A percentile compares a stretch with the other conserved stretches of the same genome.
Evolutionary conservation across 2,797 vertebrate species (phyloP).

Genomic region (Notolabrus celidotus): DNA sequence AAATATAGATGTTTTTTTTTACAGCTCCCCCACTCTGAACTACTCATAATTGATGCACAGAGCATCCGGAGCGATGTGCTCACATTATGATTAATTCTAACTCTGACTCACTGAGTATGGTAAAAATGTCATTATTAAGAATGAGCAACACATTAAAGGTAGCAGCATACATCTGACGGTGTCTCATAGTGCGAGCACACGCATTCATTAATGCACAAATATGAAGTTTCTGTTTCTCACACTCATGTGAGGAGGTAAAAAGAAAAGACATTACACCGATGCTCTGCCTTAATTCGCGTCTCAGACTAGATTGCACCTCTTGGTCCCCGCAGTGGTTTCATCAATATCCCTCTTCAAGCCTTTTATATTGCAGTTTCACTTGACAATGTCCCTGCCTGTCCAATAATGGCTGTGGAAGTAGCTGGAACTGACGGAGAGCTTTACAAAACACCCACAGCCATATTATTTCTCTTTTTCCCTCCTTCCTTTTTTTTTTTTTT

Average conservation of each 20-base stretch:
- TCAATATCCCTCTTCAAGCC: conserved; percentile 59
- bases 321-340: conserved; percentile 40
- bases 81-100: conserved; percentile 40
- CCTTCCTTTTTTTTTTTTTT: background rate
- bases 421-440: conserved; percentile 38
- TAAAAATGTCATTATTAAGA: conserved; percentile 27
- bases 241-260: conserved; percentile 1
- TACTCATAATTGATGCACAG: conserved; percentile 19
- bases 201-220: background rate
- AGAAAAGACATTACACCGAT: background rate
- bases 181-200: background rate
- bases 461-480: conserved; percentile 25
- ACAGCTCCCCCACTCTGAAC: conserved; percentile 46
- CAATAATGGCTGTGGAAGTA: conserved; percentile 42
- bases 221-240: conserved; percentile 1
- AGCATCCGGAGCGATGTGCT: conserved; percentile 39
- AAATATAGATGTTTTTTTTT: conserved; percentile 38
- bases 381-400: conserved; percentile 48
- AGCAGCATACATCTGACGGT: background rate
- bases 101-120: conserved; percentile 44
- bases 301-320: conserved; percentile 27
- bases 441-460: conserved; percentile 29
- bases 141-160: background rate
- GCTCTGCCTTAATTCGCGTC: conserved; percentile 23
- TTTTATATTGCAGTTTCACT: conserved; percentile 60